phyloP scores from a whole-genome alignment of 2,797 vertebrate genomes.

The Falco biarmicus region DNA sequence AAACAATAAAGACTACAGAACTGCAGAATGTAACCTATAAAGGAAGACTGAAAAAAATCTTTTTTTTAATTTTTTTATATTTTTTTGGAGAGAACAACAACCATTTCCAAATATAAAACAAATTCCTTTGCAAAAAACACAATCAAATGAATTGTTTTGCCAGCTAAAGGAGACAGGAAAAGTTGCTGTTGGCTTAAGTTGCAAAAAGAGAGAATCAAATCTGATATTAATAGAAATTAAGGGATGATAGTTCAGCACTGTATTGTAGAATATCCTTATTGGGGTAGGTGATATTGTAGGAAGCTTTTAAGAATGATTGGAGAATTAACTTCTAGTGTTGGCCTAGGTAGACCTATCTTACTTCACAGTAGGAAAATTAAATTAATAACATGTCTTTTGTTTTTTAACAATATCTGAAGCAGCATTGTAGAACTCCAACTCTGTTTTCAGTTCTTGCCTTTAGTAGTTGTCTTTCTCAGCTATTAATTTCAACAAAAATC shows the following conservation, averaged over 20 bases:
- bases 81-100: background rate
- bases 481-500: slow-evolving; percentile 15
- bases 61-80: background rate
- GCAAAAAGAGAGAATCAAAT: background rate
- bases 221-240: background rate
- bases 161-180: background rate
- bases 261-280: background rate
- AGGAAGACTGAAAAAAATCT: background rate
- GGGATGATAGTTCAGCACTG: background rate
- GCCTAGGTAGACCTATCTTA: background rate
- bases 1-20: background rate
- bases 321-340: background rate
- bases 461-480: background rate
- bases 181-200: background rate
- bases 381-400: background rate
- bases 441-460: background rate
- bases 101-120: background rate
- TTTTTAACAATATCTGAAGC: background rate
- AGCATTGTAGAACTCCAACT: background rate
- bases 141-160: background rate
- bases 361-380: background rate
- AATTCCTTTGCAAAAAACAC: background rate
- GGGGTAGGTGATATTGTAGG: background rate
- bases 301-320: background rate
- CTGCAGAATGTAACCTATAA: background rate